Percentiles rank a stretch among this genome's conserved stretches.
These are phyloP conservation scores for Synanthedon vespiformis DNA, from an alignment of 2,888 invertebrate species.

Conservation along the genomic window DNA sequence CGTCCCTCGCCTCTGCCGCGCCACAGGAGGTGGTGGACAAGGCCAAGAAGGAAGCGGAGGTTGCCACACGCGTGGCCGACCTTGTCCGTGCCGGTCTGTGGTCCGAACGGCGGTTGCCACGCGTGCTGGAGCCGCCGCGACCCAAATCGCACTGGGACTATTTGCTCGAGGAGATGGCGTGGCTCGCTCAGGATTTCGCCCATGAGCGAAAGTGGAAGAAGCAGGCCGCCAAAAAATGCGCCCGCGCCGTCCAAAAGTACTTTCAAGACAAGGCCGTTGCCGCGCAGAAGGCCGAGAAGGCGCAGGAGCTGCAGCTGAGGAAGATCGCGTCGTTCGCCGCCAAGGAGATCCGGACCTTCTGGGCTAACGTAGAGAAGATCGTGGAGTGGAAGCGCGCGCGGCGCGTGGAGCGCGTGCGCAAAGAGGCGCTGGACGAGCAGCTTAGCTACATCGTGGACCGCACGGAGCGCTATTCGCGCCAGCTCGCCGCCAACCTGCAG, in stretches of 20 bases:
- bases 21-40: conserved; percentile 54
- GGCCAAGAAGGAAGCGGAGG: conserved; percentile 85
- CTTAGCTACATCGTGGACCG: conserved; percentile 98
- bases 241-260: conserved; percentile 90
- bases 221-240: conserved; percentile 93
- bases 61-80: conserved; percentile 91
- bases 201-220: conserved; percentile 99
- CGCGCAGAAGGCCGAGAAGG: conserved; percentile 91
- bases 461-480: conserved; percentile 96
- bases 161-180: conserved; percentile 97
- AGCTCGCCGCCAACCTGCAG: conserved; percentile 85
- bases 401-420: conserved; percentile 92
- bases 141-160: conserved; percentile 99
- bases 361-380: conserved; percentile 96
- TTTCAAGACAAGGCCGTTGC: conserved; percentile 92
- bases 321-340: conserved; percentile 92
- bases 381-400: conserved; percentile 95
- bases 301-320: conserved; percentile 86
- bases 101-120: conserved; percentile 92
- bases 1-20: conserved; percentile 63
- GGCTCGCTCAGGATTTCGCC: conserved; percentile 97
- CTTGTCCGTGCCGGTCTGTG: conserved; percentile 94
- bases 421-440: conserved; percentile 95
- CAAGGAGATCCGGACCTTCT: conserved; percentile 93
- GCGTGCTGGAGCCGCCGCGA: conserved; percentile 90